Base-by-base conservation (phyloP, 2,797 vertebrate genomes). In the Garrulus glandarius region DNA sequence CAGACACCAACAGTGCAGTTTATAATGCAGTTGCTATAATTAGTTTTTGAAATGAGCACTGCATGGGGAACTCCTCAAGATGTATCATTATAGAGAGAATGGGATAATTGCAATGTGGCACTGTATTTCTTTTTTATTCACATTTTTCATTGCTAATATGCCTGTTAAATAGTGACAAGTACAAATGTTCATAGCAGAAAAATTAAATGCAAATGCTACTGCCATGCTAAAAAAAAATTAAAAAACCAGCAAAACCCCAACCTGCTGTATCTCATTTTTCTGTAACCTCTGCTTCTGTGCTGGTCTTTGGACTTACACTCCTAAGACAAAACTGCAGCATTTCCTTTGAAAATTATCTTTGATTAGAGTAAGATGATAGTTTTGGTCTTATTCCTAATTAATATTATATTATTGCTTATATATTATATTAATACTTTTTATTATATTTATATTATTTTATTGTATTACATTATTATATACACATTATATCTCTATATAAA, bases 121-220 rank as follows among this genome's bases (percentile, higher is more conserved):
- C 27, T 43, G 32, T 43, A 55, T 63, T 76, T 68, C 43, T 59
- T 57, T 69, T 87, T 70, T 56, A 68, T 53, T 85, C 57, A 4
- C 65, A 41, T 90, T 94, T 95, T 86, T 93, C 76, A 63, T 75
- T 39, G 50, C 61, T 84, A 88, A 94, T 86, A 50, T 30, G 41
- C 74, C 80, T 88, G 53, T 85, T 88, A 85, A 85, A 69, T 36
- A 39, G 82, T 37, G 72, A 71, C 50, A 72, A 78, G 52, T 50
- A 90, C 47, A 90, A 93, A 94, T 55, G 39, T 27, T 75, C 63
- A 34, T 2, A 30, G 76, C 49, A 86, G 76, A 60, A 84, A 81
- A 90, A 80, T 37, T 26, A 89, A 87, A 63, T 71, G 53, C 44
- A 75, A 76, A 75, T 71, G 34, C 9, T 77, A 39, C 18, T 70